Percentiles rank a stretch among this genome's conserved stretches.
These are phyloP conservation scores for Palythoa grandiflora DNA, from an alignment of 92 coral and sea anemone genomes.

Conservation along the genomic window DNA sequence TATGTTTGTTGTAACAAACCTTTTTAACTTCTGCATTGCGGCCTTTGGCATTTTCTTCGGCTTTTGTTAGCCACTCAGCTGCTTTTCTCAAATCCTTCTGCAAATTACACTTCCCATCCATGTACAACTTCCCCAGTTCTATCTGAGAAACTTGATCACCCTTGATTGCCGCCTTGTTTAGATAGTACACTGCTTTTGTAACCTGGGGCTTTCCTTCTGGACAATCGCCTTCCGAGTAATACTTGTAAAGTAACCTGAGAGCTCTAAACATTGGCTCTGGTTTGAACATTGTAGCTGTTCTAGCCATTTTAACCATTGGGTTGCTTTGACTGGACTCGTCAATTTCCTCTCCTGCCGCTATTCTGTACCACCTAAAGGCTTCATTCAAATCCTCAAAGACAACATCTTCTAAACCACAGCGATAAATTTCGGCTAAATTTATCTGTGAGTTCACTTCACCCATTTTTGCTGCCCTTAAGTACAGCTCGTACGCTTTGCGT, in stretches of 20 bases:
- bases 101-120: slow-evolving; percentile 55
- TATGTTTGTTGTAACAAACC: slow-evolving; percentile 25
- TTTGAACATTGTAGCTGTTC: slow-evolving; percentile 21
- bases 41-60: slow-evolving; percentile 26
- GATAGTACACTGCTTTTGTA: slow-evolving; percentile 68
- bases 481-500: slow-evolving; percentile 72
- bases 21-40: slow-evolving; percentile 32
- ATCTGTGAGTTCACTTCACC: slow-evolving; percentile 60
- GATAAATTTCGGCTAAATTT: slow-evolving; percentile 73
- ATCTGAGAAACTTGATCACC: slow-evolving; percentile 62
- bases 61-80: slow-evolving; percentile 67
- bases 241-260: slow-evolving; percentile 44
- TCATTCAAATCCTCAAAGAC: slow-evolving; percentile 70
- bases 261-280: slow-evolving; percentile 25
- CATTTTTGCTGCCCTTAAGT: slow-evolving; percentile 60
- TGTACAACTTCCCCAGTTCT: slow-evolving; percentile 55
- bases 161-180: slow-evolving; percentile 65
- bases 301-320: neutral
- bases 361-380: slow-evolving; percentile 80
- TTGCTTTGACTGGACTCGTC: neutral
- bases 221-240: slow-evolving; percentile 65
- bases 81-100: slow-evolving; percentile 59
- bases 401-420: slow-evolving; percentile 73
- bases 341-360: slow-evolving; percentile 76
- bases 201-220: slow-evolving; percentile 78